Conservation (phyloP, 2,797 vertebrate genomes). For the Hafferia zeledoni region DNA sequence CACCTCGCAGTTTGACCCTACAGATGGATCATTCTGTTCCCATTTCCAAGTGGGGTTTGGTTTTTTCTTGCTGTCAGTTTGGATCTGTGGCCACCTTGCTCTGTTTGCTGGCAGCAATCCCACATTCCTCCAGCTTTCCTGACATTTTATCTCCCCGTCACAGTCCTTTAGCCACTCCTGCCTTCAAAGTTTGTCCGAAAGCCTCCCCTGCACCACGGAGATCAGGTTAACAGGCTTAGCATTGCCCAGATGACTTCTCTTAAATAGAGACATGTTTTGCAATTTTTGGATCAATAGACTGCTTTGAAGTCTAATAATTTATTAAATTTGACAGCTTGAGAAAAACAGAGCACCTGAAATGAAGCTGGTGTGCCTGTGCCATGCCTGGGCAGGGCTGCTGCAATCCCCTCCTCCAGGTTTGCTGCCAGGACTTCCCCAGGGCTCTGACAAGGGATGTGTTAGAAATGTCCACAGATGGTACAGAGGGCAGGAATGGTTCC, state of each 20-base stretch:
- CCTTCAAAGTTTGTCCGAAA: conserved; percentile 9
- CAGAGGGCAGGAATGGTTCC: background rate
- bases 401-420: background rate
- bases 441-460: background rate
- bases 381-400: background rate
- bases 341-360: background rate
- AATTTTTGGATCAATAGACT: conserved; percentile 21
- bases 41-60: background rate
- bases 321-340: background rate
- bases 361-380: background rate
- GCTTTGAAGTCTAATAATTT: background rate
- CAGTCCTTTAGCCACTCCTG: background rate
- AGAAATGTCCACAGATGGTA: background rate
- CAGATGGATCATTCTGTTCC: background rate
- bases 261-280: background rate
- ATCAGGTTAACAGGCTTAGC: conserved; percentile 23
- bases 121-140: background rate
- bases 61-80: background rate
- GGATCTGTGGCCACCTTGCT: background rate
- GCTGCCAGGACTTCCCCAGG: background rate
- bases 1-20: conserved; percentile 1
- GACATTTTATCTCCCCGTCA: background rate
- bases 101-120: background rate
- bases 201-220: background rate
- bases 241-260: background rate